Evolutionary conservation across 2,797 vertebrate genomes (phyloP), one percentile per base, ranked within the genome.

Genomic region (Sebastes miniatus): DNA sequence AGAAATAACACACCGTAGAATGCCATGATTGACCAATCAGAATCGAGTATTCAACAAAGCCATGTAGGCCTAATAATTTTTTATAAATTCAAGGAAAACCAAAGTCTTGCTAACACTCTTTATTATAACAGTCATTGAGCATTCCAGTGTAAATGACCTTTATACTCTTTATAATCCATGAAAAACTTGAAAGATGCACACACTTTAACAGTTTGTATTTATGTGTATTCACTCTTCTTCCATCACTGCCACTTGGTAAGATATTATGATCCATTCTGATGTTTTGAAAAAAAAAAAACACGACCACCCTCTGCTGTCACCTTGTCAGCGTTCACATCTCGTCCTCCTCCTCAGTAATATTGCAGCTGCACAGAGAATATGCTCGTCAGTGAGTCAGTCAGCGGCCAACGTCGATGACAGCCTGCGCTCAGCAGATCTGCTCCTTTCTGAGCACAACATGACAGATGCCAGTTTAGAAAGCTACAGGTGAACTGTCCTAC

Each of bases 301-400:
- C 43, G 16, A 22, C 69, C 34, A 77, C 57, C 65, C 9, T 59
- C 57, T 32, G 14, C 69, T 31, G 24, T 77, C 77, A 76, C 47
- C 73, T 73, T 67, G 47, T 69, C 50, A 58, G 25, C 0, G 0
- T 57, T 76, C 4, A 50, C 31, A 8, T 57, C 58, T 75, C 20
- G 0, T 69, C 69, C 56, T 79, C 56, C 66, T 75, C 73, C 69
- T 81, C 73, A 50, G 39, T 69, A 22, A 63, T 22, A 9, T n/a
- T 34, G 36, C 77, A 80, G 73, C 79, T 68, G 61, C 18, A 69
- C 27, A 66, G 67, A 82, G 68, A 86, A 86, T 72, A 75, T 79
- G 76, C 36, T 83, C 11, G 14, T 69, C 39, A 31, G 50, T 34
- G 65, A 75, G 63, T 85, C 76, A 78, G 71, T 47, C 57, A 24